Evolutionary conservation across 92 coral and sea anemone species (phyloP), one percentile per base, ranked within the genome.

Genomic region (Porites lobata): DNA sequence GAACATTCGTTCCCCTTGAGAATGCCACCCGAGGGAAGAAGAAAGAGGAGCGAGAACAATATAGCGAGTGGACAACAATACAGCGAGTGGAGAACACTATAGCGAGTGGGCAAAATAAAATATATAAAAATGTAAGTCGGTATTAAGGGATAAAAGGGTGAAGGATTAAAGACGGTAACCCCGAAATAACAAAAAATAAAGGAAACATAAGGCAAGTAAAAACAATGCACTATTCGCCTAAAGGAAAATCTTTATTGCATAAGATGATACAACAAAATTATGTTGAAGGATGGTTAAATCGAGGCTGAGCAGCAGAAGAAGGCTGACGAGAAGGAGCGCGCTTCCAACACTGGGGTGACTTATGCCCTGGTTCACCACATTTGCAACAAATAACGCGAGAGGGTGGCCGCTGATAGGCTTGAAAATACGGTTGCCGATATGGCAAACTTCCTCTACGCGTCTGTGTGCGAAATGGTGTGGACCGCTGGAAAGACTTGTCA

Each of bases 291-390:
- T 29, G 69, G 68, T 12, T 1, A 15, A 50, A 29, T 7, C 69
- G 69, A 7, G 69, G 81, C 56, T 77, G 81, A 77, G 81, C 22
- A 29, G 63, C 8, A 77, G 81, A 77, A 14, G 81, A 77, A 77
- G 81, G 82, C 73, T 59, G 65, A 67, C 64, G 76, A 85, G 84
- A 71, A 74, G 69, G 82, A 38, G 80, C 53, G 54, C 29, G 81
- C 12, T 68, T 69, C 82, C 82, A 84, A 84, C 88, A 84, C 50
- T 83, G 87, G 65, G 87, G 87, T 9, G 79, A 69, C 81, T 73
- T 83, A 76, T 83, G 87, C 70, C 87, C 87, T 68, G 87, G 87
- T 21, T 69, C 78, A 70, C 87, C 87, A 70, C 87, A 83, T 83
- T 17, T 83, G 71, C 71, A 82, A 32, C 71, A 82, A 47, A 82